Base-by-base conservation (phyloP, 2,113 vertebrate species). In the Machaerirhynchus nigripectus region DNA sequence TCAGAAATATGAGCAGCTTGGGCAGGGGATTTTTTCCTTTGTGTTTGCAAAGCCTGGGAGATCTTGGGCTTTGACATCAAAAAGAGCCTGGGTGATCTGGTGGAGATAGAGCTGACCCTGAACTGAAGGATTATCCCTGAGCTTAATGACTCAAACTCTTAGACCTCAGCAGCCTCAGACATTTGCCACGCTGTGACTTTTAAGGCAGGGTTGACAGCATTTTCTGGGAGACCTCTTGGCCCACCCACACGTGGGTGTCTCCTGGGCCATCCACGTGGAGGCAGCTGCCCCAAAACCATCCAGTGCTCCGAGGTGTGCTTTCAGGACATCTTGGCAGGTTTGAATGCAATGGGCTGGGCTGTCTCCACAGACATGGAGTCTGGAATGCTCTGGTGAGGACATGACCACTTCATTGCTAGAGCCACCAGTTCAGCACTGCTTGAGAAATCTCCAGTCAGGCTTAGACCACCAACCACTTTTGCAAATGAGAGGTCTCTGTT, bases 211-310 rank as follows among this genome's bases (percentile, higher is more conserved):
- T 33, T 87, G 64, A 57, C 31, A 46, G 39, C 4, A 1, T 83
- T 47, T 64, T 69, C 33, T 60, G 53, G 49, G 44, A 64, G 28
- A 56, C 11, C 52, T 30, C 9, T 9, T 75, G 57, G 47, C 44
- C 22, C 59, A 56, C 2, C 13, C 6, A 3, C 0, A 5, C 0
- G 0, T 57, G 52, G 16, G 15, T 46, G 16, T 79, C 56, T 85
- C 61, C 44, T 42, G 89, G 69, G 47, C 30, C 28, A 31, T 37
- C 31, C 1, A 0, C n/a, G 8, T 20, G 31, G 37, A 87, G 16
- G 28, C 64, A 94, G 60, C 50, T 63, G 50, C 37, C 39, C 50
- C 69, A 2, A 44, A 70, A 33, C 12, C 44, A 19, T 8, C 1
- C 2, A 1, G 0, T 46, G 14, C 69, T 70, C 26, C 1, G 3